A percentile compares a stretch with the other conserved stretches of the same genome.
Evolutionary conservation across 2,113 vertebrate species (phyloP).

Genomic region (Chamaea fasciata): DNA sequence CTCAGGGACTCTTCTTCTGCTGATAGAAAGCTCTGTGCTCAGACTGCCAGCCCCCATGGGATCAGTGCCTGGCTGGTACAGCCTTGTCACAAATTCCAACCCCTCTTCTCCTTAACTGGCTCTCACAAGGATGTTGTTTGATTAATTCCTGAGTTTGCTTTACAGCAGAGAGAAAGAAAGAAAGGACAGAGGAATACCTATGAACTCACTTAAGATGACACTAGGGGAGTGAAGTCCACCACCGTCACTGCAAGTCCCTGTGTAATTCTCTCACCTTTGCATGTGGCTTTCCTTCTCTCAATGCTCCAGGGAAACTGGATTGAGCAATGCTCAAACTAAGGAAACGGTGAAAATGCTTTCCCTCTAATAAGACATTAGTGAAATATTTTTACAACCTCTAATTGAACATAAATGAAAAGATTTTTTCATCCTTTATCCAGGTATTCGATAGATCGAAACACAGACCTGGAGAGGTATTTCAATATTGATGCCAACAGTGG

Average conservation of each 20-base stretch:
- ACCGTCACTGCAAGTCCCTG: background rate
- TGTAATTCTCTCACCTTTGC: background rate
- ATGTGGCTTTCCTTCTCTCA: background rate
- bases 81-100: background rate
- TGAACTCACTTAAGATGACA: background rate
- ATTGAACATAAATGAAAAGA: conserved; percentile 16
- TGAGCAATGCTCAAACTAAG: background rate
- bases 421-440: conserved; percentile 67
- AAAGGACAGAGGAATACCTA: background rate
- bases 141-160: background rate
- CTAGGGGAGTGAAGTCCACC: fast-evolving
- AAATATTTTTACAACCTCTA: background rate
- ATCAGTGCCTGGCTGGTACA: background rate
- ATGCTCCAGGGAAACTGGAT: background rate
- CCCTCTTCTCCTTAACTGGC: background rate
- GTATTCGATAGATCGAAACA: conserved; percentile 97
- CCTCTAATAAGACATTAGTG: background rate
- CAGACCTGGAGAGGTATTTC: conserved; percentile 95
- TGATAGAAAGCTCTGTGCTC: background rate
- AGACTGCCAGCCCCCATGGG: background rate
- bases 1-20: background rate
- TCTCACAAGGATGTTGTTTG: background rate
- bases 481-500: conserved; percentile 92
- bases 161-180: background rate
- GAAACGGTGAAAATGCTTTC: background rate